Evolutionary conservation across 2,888 invertebrate species (phyloP).

Genomic region (Eurytoma adleriae): DNA sequence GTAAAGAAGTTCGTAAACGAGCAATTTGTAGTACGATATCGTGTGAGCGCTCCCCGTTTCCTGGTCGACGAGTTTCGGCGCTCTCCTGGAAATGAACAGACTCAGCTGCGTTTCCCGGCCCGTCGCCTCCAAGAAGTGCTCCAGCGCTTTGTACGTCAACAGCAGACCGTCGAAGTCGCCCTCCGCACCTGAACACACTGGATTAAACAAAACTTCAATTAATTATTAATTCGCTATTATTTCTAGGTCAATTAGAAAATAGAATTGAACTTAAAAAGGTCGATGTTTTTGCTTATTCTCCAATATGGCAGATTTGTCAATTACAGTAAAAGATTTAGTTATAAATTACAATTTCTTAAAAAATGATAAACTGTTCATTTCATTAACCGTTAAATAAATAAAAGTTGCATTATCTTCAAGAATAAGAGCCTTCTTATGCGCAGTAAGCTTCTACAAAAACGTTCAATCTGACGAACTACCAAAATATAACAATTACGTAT

Average conservation of each 20-base stretch:
- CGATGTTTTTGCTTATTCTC: too few relatives aligned
- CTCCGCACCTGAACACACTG: constrained; percentile 77
- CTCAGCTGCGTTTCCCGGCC: constrained; percentile 69
- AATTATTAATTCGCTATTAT: not conserved
- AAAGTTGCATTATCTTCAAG: not conserved
- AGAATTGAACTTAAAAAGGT: too few relatives aligned
- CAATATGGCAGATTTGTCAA: too few relatives aligned
- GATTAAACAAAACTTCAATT: constrained; percentile 6
- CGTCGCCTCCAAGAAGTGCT: constrained; percentile 68
- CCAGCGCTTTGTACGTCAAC: constrained; percentile 72
- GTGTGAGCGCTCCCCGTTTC: constrained; percentile 63
- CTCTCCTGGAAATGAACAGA: constrained; percentile 70
- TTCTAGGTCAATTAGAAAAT: too few relatives aligned
- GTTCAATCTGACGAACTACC: not conserved
- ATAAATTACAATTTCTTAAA: too few relatives aligned
- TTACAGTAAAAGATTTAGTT: too few relatives aligned
- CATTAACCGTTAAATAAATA: not conserved
- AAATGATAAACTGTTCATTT: too few relatives aligned
- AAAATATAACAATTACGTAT: too few relatives aligned
- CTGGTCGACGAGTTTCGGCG: constrained; percentile 67
- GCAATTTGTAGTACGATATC: constrained; percentile 78
- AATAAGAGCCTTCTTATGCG: too few relatives aligned
- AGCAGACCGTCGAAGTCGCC: constrained; percentile 74
- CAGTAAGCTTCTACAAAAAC: too few relatives aligned
- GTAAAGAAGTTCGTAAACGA: constrained; percentile 82